Percentiles rank a stretch among this genome's conserved stretches.
These are phyloP conservation scores for Mustela nigripes DNA, from an alignment of 2,113 vertebrate species.

Conservation along the genomic window DNA sequence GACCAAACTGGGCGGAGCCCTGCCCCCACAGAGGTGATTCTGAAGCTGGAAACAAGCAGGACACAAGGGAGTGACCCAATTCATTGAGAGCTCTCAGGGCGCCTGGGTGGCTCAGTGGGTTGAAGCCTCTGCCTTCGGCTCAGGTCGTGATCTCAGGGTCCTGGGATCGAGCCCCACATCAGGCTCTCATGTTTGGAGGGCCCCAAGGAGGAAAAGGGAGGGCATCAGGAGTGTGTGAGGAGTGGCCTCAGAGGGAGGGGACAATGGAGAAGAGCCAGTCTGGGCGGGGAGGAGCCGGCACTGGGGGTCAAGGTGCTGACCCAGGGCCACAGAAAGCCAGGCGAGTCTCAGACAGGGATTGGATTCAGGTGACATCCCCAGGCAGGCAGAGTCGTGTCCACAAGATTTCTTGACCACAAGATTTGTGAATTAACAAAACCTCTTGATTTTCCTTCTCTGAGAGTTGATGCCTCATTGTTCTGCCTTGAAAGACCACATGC, in stretches of 20 bases:
- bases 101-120: too few relatives aligned
- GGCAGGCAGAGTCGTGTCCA: not conserved
- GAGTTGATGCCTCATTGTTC: not conserved
- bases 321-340: not conserved
- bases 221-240: fast-evolving
- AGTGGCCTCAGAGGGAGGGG: not conserved
- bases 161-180: too few relatives aligned
- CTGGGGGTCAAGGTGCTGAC: too few relatives aligned
- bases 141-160: too few relatives aligned
- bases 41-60: not conserved
- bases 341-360: not conserved
- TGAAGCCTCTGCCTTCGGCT: too few relatives aligned
- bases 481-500: not conserved
- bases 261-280: not conserved
- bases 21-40: not conserved
- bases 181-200: not conserved
- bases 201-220: not conserved
- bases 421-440: not conserved
- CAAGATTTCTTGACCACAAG: not conserved
- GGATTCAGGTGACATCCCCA: not conserved
- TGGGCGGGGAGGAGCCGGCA: not conserved
- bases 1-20: not conserved
- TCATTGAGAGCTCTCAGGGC: fast-evolving
- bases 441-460: not conserved
- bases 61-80: fast-evolving